phyloP scores from a whole-genome alignment of 2,113 vertebrate species.

The Pluvialis apricaria region DNA sequence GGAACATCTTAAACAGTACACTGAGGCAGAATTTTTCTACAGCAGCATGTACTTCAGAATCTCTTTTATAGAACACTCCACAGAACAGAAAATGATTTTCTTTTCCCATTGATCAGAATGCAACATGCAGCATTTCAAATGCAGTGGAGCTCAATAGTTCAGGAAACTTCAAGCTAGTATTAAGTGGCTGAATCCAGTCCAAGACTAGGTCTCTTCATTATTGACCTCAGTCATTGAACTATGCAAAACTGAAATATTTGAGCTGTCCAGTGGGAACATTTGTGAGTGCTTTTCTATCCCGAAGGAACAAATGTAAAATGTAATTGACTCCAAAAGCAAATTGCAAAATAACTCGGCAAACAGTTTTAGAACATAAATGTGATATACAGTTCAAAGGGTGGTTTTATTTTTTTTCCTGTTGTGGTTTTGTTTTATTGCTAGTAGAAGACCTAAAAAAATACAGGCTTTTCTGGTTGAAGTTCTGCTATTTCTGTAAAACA shows the following conservation, averaged over 20 bases:
- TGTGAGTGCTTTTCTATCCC: not conserved
- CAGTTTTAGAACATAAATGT: not conserved
- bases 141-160: not conserved
- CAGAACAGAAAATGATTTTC: not conserved
- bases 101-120: not conserved
- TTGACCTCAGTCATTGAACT: not conserved
- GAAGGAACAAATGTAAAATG: not conserved
- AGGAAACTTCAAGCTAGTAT: not conserved
- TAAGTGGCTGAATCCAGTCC: not conserved
- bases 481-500: not conserved
- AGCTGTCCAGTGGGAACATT: not conserved
- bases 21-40: not conserved
- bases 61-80: not conserved
- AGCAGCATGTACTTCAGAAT: not conserved
- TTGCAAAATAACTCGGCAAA: not conserved
- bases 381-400: not conserved
- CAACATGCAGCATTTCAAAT: not conserved
- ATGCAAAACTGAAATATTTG: not conserved
- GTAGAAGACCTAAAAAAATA: not conserved
- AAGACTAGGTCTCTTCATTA: not conserved
- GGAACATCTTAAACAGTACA: not conserved
- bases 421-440: not conserved
- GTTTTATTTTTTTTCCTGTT: not conserved
- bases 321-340: not conserved
- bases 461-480: not conserved